A percentile compares a stretch with the other conserved stretches of the same genome.
These are phyloP conservation scores for Arctia plantaginis DNA, from an alignment of 2,888 invertebrate species.

Conservation along the genomic window DNA sequence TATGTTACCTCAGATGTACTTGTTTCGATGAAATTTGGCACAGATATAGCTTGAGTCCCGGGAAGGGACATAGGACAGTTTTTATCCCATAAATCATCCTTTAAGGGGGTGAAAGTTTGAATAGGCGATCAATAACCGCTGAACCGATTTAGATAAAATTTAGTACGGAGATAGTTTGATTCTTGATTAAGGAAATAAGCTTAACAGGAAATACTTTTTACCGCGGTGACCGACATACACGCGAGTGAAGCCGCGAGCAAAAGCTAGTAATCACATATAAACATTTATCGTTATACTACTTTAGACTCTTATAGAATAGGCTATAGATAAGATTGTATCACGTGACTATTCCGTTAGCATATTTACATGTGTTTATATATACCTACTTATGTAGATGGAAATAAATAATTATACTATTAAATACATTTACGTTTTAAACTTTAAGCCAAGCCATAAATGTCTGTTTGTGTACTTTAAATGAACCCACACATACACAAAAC, in stretches of 20 bases:
- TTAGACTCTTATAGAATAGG: background rate
- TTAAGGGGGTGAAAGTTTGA: no score
- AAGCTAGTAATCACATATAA: constrained; percentile 22
- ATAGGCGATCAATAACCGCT: no score
- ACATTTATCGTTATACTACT: constrained; percentile 5
- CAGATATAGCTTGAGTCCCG: no score
- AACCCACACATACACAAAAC: constrained; percentile 22
- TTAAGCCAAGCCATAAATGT: constrained; percentile 9
- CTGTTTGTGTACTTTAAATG: constrained; percentile 2
- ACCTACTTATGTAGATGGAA: background rate
- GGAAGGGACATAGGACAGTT: no score
- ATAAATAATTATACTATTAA: background rate
- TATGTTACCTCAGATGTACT: no score
- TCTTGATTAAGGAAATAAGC: no score
- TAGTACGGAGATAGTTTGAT: no score
- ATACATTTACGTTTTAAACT: constrained; percentile 6
- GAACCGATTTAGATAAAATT: no score
- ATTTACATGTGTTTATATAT: background rate
- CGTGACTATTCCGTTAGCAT: background rate
- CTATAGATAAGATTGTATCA: constrained; percentile 7
- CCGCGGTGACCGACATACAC: no score
- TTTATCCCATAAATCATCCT: no score
- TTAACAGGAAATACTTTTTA: no score
- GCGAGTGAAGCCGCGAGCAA: constrained; percentile 36
- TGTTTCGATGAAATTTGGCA: no score